Conservation (phyloP, 2,113 vertebrate species). For the Sander lucioperca region DNA sequence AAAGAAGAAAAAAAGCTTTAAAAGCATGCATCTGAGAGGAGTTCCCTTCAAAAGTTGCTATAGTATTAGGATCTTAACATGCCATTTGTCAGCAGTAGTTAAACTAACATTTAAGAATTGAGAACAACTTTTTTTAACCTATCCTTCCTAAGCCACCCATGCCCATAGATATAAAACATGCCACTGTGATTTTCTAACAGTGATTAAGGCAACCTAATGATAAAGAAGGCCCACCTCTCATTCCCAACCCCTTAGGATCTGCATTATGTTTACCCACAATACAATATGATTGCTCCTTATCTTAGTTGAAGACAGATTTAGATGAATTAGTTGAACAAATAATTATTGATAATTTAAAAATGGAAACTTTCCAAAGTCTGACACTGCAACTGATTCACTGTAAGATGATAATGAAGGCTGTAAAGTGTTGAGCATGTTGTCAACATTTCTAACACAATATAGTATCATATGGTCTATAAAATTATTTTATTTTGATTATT, state of each 20-base stretch:
- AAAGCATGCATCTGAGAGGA: not conserved
- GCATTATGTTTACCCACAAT: not conserved
- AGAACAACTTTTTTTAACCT: constrained; percentile 11
- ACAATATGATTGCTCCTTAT: not conserved
- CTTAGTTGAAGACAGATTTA: not conserved
- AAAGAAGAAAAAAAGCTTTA: not conserved
- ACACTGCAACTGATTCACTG: not conserved
- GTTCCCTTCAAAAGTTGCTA: not conserved
- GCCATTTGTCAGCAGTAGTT: no score
- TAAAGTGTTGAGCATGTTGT: not conserved
- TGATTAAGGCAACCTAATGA: constrained; percentile 13
- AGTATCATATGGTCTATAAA: not conserved
- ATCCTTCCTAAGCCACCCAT: not conserved
- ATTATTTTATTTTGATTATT: not conserved
- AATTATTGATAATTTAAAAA: not conserved
- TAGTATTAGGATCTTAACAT: not conserved
- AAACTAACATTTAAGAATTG: not conserved
- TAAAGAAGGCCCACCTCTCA: not conserved
- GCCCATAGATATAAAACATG: no score
- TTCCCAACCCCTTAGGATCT: not conserved
- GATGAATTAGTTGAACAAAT: not conserved
- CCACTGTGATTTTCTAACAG: constrained; percentile 33
- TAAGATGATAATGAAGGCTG: not conserved
- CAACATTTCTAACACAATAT: not conserved
- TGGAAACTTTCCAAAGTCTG: not conserved